Evolutionary conservation across 2,113 vertebrate genomes (phyloP).

Genomic region (Acanthochromis polyacanthus): DNA sequence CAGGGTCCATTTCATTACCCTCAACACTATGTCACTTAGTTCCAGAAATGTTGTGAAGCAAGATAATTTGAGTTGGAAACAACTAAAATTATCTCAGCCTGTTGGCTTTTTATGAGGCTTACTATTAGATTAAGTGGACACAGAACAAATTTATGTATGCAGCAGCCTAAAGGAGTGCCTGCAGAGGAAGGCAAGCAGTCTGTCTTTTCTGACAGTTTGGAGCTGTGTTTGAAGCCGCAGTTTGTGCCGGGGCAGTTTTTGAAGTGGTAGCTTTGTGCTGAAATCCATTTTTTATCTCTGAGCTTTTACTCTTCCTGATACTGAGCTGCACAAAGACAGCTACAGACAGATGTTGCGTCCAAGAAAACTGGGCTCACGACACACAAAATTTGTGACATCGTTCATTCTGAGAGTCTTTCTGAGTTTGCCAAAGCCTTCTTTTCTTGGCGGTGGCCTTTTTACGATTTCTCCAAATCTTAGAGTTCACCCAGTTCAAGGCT

Average conservation of each 20-base stretch:
- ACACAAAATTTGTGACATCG: neutral
- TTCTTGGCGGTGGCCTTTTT: neutral
- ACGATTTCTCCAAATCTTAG: neutral
- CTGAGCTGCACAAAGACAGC: neutral
- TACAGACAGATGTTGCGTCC: conserved; percentile 18
- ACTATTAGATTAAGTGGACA: conserved; percentile 23
- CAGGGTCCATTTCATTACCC: neutral
- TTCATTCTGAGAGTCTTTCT: neutral
- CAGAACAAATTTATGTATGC: conserved; percentile 6
- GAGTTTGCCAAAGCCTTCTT: neutral
- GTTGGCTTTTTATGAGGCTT: neutral
- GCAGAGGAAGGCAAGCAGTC: neutral
- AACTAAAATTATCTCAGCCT: conserved; percentile 1
- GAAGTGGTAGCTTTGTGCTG: conserved; percentile 23
- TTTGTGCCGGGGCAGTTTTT: neutral
- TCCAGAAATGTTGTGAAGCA: conserved; percentile 3
- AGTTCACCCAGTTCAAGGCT: conserved; percentile 25
- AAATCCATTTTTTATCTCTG: conserved; percentile 28
- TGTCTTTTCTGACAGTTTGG: neutral
- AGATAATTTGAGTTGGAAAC: conserved; percentile 35
- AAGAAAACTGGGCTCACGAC: conserved; percentile 25
- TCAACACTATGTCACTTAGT: conserved; percentile 4
- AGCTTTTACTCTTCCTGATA: conserved; percentile 34
- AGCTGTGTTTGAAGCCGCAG: too few species aligned
- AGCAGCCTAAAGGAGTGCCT: neutral